Conservation (phyloP, 1,140 invertebrate species). For the Acromyrmex echinatior region DNA sequence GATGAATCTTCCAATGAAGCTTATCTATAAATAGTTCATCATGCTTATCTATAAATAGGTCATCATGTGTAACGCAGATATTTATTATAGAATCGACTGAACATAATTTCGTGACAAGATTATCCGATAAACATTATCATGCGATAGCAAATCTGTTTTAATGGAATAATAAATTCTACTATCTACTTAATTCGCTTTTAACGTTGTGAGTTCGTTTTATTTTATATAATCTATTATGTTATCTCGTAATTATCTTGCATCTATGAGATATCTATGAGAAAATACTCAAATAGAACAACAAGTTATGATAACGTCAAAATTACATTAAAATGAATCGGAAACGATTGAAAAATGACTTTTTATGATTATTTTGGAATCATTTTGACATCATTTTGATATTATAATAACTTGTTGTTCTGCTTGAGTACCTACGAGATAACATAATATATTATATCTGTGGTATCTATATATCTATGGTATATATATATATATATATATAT, state of each 20-base stretch:
- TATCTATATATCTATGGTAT: neutral
- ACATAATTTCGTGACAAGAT: slow-evolving; percentile 11
- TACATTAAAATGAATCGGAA: too few species aligned
- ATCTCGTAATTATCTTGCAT: neutral
- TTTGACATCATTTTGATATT: too few species aligned
- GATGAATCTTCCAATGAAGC: slow-evolving; percentile 20
- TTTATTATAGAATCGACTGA: neutral
- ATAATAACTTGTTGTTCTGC: too few species aligned
- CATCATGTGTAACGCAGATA: neutral
- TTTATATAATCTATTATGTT: neutral
- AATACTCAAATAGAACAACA: too few species aligned
- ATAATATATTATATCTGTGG: too few species aligned
- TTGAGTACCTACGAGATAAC: too few species aligned
- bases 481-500: neutral
- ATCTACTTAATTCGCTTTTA: slow-evolving; percentile 1
- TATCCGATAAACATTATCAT: slow-evolving; percentile 24
- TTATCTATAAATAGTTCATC: slow-evolving; percentile 16
- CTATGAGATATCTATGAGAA: too few species aligned
- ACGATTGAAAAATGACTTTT: too few species aligned
- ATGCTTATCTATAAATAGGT: slow-evolving; percentile 16
- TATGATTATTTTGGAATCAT: too few species aligned
- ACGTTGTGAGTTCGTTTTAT: neutral
- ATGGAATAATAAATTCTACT: slow-evolving; percentile 3
- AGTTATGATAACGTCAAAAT: too few species aligned
- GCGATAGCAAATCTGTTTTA: neutral